These are phyloP conservation scores for Himalopsyche anomala DNA, from an alignment of 2,888 invertebrate genomes.

Conservation along the genomic window DNA sequence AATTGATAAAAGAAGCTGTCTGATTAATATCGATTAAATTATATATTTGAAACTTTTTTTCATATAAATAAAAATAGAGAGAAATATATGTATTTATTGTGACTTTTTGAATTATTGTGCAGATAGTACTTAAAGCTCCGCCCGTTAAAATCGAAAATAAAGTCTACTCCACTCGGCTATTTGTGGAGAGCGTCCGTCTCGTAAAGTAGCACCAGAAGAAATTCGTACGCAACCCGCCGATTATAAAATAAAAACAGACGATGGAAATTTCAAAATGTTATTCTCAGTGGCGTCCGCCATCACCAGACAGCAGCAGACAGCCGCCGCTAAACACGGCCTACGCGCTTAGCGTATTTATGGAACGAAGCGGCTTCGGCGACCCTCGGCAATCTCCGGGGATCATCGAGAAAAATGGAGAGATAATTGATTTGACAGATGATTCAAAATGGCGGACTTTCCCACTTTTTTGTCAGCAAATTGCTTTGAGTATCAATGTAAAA, in stretches of 20 bases:
- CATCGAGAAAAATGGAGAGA: slow-evolving; percentile 24
- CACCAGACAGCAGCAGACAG: not conserved
- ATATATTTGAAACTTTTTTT: too few species aligned
- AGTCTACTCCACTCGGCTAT: slow-evolving; percentile 62
- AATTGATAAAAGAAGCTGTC: too few species aligned
- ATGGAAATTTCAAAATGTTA: slow-evolving; percentile 41
- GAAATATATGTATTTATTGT: too few species aligned
- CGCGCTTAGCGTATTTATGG: slow-evolving; percentile 49
- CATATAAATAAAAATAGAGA: too few species aligned
- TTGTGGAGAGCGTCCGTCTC: slow-evolving; percentile 50
- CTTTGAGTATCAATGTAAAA: too few species aligned
- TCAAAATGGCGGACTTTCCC: slow-evolving; percentile 45
- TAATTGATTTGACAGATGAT: slow-evolving; percentile 54
- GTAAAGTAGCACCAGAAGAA: slow-evolving; percentile 59
- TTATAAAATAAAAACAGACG: slow-evolving; percentile 60
- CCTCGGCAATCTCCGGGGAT: slow-evolving; percentile 44
- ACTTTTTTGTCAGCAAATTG: not conserved
- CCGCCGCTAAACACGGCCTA: slow-evolving; percentile 47
- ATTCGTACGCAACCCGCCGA: slow-evolving; percentile 63
- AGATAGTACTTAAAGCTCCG: slow-evolving; percentile 13
- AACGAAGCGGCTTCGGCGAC: slow-evolving; percentile 44
- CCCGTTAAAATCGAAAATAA: slow-evolving; percentile 60
- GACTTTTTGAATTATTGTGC: not conserved
- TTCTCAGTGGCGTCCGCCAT: slow-evolving; percentile 36
- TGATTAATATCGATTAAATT: too few species aligned